Evolutionary conservation across 2,113 vertebrate species (phyloP).

Genomic region (Thunnus maccoyii): DNA sequence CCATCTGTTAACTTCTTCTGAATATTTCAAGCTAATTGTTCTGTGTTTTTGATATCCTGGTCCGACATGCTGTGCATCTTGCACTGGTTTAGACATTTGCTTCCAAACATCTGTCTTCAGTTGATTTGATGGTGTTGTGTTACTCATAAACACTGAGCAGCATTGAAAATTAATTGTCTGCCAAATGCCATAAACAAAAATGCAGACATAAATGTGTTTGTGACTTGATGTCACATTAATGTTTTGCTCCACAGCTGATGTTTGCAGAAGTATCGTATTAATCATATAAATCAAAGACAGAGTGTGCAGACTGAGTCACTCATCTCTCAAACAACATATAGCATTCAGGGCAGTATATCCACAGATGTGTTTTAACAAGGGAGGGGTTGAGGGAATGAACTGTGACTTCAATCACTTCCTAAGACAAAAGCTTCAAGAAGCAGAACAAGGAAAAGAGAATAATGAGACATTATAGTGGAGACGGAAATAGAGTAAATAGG

Average conservation of each 20-base stretch:
- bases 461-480: conserved; percentile 8
- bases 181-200: conserved; percentile 5
- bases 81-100: no score
- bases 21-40: neutral
- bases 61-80: no score
- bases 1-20: no score
- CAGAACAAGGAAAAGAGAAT: neutral
- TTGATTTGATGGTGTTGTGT: conserved; percentile 4
- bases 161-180: conserved; percentile 3
- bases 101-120: neutral
- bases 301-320: neutral
- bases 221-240: conserved; percentile 21
- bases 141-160: conserved; percentile 27
- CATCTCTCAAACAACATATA: conserved; percentile 3
- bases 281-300: conserved; percentile 11
- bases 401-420: neutral
- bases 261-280: conserved; percentile 3
- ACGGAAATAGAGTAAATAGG: neutral
- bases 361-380: neutral
- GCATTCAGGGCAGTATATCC: neutral
- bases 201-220: conserved; percentile 16
- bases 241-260: conserved; percentile 6
- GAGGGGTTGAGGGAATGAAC: neutral
- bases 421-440: neutral
- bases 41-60: neutral